Conservation (phyloP, 2,113 vertebrate species). For the Ia io region DNA sequence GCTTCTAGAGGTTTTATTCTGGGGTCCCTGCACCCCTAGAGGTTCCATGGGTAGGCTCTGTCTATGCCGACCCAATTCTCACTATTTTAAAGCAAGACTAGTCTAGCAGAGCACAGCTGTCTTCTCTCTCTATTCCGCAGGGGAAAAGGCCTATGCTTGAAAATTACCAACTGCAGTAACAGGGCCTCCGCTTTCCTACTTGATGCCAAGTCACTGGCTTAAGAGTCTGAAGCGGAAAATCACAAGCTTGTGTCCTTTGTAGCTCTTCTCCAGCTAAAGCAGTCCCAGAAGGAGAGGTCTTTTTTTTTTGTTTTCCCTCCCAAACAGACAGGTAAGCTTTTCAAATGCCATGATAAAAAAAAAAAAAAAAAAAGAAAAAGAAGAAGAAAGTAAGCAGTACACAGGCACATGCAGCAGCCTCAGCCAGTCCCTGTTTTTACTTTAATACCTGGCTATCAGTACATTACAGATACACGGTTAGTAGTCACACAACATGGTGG, state of each 20-base stretch:
- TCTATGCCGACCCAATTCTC: not conserved
- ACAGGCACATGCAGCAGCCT: not conserved
- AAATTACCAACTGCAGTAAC: not conserved
- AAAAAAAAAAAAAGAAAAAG: too few species aligned
- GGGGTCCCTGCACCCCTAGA: not conserved
- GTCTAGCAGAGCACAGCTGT: not conserved
- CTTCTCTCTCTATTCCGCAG: not conserved
- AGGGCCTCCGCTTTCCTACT: not conserved
- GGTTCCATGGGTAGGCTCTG: not conserved
- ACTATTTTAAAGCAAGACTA: not conserved
- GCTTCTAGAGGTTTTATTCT: not conserved
- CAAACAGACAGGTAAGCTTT: not conserved
- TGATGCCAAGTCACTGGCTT: not conserved
- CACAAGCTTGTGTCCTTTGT: not conserved
- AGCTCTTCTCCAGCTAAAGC: constrained; percentile 16
- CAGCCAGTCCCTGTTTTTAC: not conserved
- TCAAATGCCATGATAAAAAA: not conserved
- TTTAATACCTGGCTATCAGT: not conserved
- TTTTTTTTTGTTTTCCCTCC: too few species aligned
- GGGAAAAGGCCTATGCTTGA: not conserved
- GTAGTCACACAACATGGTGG: not conserved
- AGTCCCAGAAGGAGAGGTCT: not conserved
- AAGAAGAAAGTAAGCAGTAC: not conserved
- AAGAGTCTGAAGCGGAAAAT: not conserved
- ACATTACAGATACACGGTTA: not conserved